Base-by-base conservation (phyloP, 2,113 vertebrate species). In the Lucifuga dentata region DNA sequence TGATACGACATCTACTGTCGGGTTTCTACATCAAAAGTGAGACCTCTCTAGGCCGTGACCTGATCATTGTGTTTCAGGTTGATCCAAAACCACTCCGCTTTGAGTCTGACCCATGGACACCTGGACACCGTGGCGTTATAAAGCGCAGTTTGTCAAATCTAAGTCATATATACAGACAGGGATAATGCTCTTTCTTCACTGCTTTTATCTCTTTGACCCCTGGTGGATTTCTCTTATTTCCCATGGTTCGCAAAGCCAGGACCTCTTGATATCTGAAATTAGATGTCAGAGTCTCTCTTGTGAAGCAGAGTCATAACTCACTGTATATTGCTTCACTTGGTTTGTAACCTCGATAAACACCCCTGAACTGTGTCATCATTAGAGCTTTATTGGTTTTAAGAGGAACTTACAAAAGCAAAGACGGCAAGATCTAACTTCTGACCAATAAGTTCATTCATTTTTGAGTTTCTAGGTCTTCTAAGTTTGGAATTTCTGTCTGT, bases 201-300 rank as follows among this genome's bases (percentile, higher is more conserved):
- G 35, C 39, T 60, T 62, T 66, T 33, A 63, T 73, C 62, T 64
- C 68, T 82, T 72, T 84, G 82, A 86, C 80, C 79, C 64, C 5
- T 2, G 20, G 7, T 23, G 76, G 63, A 87, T 81, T 81, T 76
- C 62, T 84, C 83, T 86, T 86, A 83, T 86, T 90, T 86, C 73
- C 77, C 84, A 49, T 17, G 82, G 73, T 73, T 80, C 72, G 40
- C 15, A 5, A 69, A 67, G 62, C 49, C 64, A 2, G 26, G 55
- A 17, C 74, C 70, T 73, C 80, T 71, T 71, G 72, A 81, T 83
- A 67, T 77, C 41, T 57, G 66, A 73, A 79, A 83, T 87, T 60
- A 73, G 71, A 83, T 77, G 83, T 83, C 71, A 66, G 69, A 64
- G 49, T 84, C 73, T 74, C 67, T 74, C 49, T 45, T 23, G 41